Evolutionary conservation across 2,797 vertebrate species (phyloP), one percentile per base, ranked within the genome.

Genomic region (Tadarida brasiliensis): DNA sequence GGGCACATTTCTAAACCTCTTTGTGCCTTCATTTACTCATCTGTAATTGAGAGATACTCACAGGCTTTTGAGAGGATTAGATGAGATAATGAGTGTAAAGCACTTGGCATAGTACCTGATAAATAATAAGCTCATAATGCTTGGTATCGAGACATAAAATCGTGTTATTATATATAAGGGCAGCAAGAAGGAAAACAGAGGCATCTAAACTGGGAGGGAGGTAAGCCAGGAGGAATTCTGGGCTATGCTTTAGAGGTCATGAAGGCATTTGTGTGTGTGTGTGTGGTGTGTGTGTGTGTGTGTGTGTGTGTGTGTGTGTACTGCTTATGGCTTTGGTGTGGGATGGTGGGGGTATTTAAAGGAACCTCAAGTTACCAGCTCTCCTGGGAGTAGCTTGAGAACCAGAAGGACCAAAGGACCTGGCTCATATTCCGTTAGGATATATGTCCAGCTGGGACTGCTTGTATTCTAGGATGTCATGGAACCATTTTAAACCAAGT

Each of bases 21-120:
- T 0, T 57, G 85, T 78, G 54, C 74, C 95, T 97, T 71, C 83
- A 47, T 81, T 94, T 94, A 39, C 96, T 87, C 5, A 1, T 63
- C 65, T 92, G 24, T 54, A 82, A 16, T n/a, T 82, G 47, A 17
- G 6, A 0, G 2, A 14, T 16, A 19, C 76, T 93, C 39, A 7
- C 30, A 49, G 56, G 59, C 59, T 94, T 33, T 87, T 67, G 76
- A 67, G 74, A 76, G 65, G n/a, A 70, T 90, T 93, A 74, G 33
- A 76, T 56, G 80, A 93, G 56, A 76, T 77, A 47, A 77, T 84
- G 35, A 56, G 8, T 81, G 24, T 39, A 87, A 44, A 11, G 59
- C 57, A 70, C n/a, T 82, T 87, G 74, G 57, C 6, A 22, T 3
- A 19, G 33, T 63, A 47, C 57, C 24, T 89, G 59, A 68, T 76